A percentile compares a stretch with the other conserved stretches of the same genome.
Conservation (phyloP, 2,113 vertebrate genomes). For the Callochromis pleurospilus region DNA sequence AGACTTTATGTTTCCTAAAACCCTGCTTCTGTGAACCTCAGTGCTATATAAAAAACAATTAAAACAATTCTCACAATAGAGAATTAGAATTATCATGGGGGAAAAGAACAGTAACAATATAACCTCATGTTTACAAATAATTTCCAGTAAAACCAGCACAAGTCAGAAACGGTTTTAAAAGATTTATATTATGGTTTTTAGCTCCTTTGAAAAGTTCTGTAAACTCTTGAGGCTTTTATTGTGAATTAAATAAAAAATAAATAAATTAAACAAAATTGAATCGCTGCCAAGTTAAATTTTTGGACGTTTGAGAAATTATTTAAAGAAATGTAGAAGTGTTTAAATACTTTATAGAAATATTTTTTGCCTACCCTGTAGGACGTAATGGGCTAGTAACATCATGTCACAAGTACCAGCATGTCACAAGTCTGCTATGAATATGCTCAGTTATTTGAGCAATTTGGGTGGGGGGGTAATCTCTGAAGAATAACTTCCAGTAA, state of each 20-base stretch:
- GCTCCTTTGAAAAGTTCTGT: neutral
- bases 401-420: neutral
- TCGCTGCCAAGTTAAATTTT: neutral
- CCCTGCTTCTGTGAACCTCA: neutral
- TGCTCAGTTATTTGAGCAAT: neutral
- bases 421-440: neutral
- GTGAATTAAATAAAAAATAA: neutral
- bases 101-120: neutral
- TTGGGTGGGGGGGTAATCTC: neutral
- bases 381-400: neutral
- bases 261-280: neutral
- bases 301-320: neutral
- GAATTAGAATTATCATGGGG: neutral
- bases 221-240: neutral
- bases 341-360: neutral
- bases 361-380: neutral
- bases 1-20: conserved; percentile 9
- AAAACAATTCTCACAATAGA: neutral
- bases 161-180: neutral
- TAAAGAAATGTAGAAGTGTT: neutral
- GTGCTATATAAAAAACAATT: neutral
- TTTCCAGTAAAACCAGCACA: neutral
- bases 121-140: neutral
- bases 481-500: neutral
- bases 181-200: neutral